Conservation (phyloP, 1,140 invertebrate genomes). For the Ostrea denselamellosa region DNA sequence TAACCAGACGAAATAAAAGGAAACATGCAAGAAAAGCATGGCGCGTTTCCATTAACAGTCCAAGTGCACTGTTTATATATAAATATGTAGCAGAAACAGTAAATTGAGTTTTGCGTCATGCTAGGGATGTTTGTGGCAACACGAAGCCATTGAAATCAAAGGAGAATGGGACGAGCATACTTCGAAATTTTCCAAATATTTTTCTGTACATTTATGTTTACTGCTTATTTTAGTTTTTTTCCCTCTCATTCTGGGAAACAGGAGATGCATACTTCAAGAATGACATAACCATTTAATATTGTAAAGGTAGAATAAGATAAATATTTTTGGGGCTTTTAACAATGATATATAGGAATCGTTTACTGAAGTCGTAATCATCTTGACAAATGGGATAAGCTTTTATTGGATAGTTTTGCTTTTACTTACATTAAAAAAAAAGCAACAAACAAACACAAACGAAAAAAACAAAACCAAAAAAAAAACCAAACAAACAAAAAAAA, state of each 20-base stretch:
- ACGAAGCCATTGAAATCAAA: not conserved
- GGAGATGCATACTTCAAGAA: not conserved
- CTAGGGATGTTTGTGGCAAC: not conserved
- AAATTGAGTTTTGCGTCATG: not conserved
- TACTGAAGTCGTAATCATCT: not conserved
- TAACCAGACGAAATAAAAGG: not conserved
- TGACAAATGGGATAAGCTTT: not conserved
- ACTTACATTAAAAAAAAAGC: too few species aligned
- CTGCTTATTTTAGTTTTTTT: not conserved
- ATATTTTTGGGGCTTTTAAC: not conserved
- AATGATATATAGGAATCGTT: not conserved
- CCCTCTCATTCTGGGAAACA: not conserved
- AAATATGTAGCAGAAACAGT: not conserved
- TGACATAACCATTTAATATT: not conserved
- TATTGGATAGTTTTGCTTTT: too few species aligned
- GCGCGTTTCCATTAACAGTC: not conserved
- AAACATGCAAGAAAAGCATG: not conserved
- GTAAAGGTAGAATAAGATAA: not conserved
- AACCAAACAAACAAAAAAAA: too few species aligned
- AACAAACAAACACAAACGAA: too few species aligned
- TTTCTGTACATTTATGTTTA: not conserved
- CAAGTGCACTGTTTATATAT: not conserved
- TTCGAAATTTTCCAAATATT: not conserved
- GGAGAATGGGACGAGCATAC: not conserved
- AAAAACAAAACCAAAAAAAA: too few species aligned